Evolutionary conservation across 2,113 vertebrate genomes (phyloP), one percentile per base, ranked within the genome.

Genomic region (Nesoenas mayeri): DNA sequence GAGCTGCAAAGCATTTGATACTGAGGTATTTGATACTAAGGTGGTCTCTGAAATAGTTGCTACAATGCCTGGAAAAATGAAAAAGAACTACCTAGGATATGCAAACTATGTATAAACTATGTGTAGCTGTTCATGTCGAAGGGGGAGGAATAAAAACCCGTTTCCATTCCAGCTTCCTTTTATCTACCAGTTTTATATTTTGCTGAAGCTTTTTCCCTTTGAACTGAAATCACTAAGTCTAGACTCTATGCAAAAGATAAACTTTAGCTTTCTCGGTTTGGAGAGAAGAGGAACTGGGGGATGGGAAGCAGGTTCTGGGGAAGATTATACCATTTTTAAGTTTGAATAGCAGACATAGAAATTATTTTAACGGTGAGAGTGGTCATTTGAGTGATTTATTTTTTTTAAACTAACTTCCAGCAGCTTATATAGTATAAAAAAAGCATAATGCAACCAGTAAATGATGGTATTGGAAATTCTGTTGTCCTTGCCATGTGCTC

Each of bases 101-200:
- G 29, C 25, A 54, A 29, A 65, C 42, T 58, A 0, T 28, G 15
- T 36, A 14, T 75, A 54, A 73, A 44, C 28, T 19, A 31, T 28
- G 4, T 71, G 32, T 75, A 88, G 71, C 28, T 75, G 32, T 69
- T 82, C 11, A 3, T 54, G 15, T 26, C 71, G 53, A 80, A 86
- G 25, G 6, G 22, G 21, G 48, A 57, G 36, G 22, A 42, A 51
- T 53, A 48, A 88, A 80, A 73, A 83, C 21, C 31, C 28, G 31
- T 88, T 96, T 88, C 57, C 32, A 48, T 79, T 90, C 15, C 50
- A 88, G 28, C n/a, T 88, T 96, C 69, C 50, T 61, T 28, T 83
- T 93, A 60, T 47, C 51, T 83, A 15, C 56, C 40, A 54, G 15
- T 85, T 85, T 83, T 88, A 47, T 54, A 9, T 50, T 88, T 88